Base-by-base conservation (phyloP, 2,797 vertebrate genomes). In the Anolis apletophallus region DNA sequence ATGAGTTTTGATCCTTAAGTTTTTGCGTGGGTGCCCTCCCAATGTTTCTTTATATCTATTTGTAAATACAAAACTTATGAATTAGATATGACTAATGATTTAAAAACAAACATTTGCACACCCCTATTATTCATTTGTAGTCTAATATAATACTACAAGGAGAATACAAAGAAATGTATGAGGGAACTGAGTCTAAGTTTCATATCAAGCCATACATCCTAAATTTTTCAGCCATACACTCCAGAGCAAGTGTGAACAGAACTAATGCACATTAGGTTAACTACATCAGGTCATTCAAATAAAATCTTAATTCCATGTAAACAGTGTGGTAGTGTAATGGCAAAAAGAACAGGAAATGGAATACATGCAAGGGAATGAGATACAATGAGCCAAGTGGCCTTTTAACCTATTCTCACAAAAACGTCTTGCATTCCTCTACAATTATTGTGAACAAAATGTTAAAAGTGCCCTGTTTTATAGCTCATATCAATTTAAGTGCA, bases 241-340 rank as follows among this genome's bases (percentile, higher is more conserved):
- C 29, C 55, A 21, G 9, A 68, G 46, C 29, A 55, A 29, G 68
- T 69, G 23, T 0, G 12, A 82, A 52, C 59, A 80, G 16, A 29
- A 74, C 54, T 79, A 14, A 46, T 89, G 81, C 19, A 46, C 68
- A 7, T 34, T 74, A 46, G 85, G 52, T 69, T 71, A 78, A 73
- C 52, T 12, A 32, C 19, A 4, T 82, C 23, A 80, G 16, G 46
- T 81, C 83, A 16, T 10, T 80, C 32, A 80, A 57, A 8, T 88
- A 80, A 85, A 84, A 54, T 32, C 36, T n/a, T 46, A 40, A 64
- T 74, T 87, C 36, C 82, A 73, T 89, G 76, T 88, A 76, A 12
- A 80, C 74, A 87, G 57, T 77, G 79, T 76, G 77, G 29, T 55
- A 1, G 1, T 36, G 55, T 32, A 54, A 0, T 0, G 67, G 32